Evolutionary conservation across 2,888 invertebrate species (phyloP), one percentile per base, ranked within the genome.

Genomic region (Athalia cordata): DNA sequence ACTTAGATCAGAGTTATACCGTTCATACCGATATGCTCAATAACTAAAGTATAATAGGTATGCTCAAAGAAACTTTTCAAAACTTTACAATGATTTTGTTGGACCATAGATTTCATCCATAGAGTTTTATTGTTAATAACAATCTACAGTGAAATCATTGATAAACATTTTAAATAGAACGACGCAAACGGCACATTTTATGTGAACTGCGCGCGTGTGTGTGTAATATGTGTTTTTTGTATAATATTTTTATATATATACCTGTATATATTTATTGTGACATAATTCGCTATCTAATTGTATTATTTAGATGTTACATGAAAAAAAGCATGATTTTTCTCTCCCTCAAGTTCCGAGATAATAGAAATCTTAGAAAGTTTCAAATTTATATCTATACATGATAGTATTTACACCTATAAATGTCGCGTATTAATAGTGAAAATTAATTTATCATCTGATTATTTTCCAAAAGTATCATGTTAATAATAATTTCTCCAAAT

Each of bases 201-300:
- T 70, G 70, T 55, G 55, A 15, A 67, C 15, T 55, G 52, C 67
- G 52, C 52, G 11, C 5, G 67, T 9, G 13, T 65, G 47, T 55
- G 55, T 55, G n/a, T 55, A 55, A 55, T 55, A 55, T 7, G n/a
- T 29, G 29, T 29, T 29, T 29, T 29, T 29, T 29, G 2, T 29
- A 29, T 29, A 55, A 55, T n/a, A 55, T 55, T 11, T 55, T 11
- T 55, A 65, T 68, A 68, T 68, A 8, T 57, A 57, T 70, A 55
- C 50, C 3, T 43, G n/a, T 29, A 55, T 55, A 52, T 52, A 52
- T 9, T 49, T 66, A 52, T 55, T 13, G 68, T 68, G 68, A 68
- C 68, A 68, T 68, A 68, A 68, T 68, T 68, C 55, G 68, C 68
- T 70, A 70, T 70, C 70, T 70, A 67, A 68, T 65, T 70, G 3